Conservation (phyloP, 2,113 vertebrate species). For the Agelaius tricolor region DNA sequence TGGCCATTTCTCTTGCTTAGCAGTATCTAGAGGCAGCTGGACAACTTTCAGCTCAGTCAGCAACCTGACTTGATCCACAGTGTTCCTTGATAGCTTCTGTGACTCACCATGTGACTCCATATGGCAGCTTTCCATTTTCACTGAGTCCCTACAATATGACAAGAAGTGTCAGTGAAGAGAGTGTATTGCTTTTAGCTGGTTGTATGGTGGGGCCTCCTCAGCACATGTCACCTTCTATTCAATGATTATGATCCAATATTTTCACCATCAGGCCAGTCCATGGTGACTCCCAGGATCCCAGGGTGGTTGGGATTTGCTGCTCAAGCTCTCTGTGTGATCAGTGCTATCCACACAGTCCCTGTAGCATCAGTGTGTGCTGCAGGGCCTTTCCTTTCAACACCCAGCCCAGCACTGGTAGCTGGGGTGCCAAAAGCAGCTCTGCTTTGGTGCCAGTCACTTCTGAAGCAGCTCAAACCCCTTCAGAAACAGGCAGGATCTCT, state of each 20-base stretch:
- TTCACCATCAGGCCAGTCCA: background rate
- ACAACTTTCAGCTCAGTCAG: background rate
- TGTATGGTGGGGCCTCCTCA: background rate
- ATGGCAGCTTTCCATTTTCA: background rate
- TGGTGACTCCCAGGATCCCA: background rate
- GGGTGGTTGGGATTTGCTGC: background rate
- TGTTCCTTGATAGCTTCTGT: background rate
- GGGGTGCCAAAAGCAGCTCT: background rate
- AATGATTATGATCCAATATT: background rate
- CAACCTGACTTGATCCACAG: background rate
- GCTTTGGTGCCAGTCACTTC: background rate
- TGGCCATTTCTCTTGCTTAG: background rate
- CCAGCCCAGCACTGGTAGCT: background rate
- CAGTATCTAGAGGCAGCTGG: background rate
- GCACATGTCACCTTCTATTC: background rate
- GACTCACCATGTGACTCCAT: background rate
- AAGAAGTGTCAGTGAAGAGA: background rate
- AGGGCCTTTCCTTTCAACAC: background rate
- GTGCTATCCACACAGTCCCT: background rate
- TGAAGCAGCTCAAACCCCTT: background rate
- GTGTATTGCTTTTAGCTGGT: background rate
- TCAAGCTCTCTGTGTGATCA: background rate
- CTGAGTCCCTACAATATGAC: no score
- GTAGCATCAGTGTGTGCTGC: background rate
- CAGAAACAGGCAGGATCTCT: background rate